A percentile compares a stretch with the other conserved stretches of the same genome.
Conservation (phyloP, 1,140 invertebrate genomes). For the Tetranychus urticae region DNA sequence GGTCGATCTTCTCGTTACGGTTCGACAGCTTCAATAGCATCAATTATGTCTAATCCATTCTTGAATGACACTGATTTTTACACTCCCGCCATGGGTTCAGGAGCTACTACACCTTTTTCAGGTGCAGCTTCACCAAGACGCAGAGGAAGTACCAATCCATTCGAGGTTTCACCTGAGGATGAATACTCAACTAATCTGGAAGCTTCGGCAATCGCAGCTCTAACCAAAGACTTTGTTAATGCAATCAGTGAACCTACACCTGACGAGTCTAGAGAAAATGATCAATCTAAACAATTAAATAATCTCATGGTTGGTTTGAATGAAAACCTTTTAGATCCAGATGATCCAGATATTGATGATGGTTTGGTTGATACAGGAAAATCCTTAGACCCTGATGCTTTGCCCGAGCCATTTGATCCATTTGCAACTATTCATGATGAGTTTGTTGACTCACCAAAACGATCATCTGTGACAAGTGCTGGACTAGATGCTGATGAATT, state of each 20-base stretch:
- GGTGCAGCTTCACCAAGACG: constrained; percentile 4
- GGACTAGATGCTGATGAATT: no score
- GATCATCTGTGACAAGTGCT: neutral
- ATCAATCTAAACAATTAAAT: neutral
- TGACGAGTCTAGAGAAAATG: neutral
- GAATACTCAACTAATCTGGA: neutral
- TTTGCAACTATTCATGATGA: constrained; percentile 11
- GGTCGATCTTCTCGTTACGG: neutral
- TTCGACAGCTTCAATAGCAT: neutral
- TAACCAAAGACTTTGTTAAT: constrained; percentile 8
- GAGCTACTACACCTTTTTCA: constrained; percentile 4
- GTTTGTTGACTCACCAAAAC: neutral
- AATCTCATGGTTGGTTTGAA: neutral
- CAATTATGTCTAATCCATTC: constrained; percentile 13
- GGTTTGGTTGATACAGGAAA: neutral
- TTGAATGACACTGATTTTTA: constrained; percentile 7
- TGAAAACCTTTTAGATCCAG: neutral
- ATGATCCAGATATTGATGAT: neutral
- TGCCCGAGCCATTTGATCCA: constrained; percentile 7
- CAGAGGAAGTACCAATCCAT: constrained; percentile 7
- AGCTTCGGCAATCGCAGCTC: constrained; percentile 6
- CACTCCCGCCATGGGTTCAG: constrained; percentile 1
- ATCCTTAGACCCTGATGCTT: neutral
- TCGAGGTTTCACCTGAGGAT: constrained; percentile 7
- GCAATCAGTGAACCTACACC: constrained; percentile 1